Base-by-base conservation (phyloP, 2,888 invertebrate genomes). In the Lomographa bimaculata region DNA sequence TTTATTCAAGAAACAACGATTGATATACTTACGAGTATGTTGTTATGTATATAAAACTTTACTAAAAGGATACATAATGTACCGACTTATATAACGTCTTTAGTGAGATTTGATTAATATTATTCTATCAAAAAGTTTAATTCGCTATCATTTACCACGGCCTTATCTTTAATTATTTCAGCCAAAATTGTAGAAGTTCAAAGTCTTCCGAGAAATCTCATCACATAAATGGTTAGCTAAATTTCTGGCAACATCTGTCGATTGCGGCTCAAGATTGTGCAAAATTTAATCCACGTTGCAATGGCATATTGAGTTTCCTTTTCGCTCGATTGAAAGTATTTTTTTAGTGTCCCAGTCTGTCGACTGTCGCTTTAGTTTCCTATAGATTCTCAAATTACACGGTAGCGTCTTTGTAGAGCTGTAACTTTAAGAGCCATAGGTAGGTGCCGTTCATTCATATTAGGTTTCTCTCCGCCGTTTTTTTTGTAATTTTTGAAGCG, bases 261-360 rank as follows among this genome's bases (percentile, higher is more conserved):
- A 79, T 79, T 67, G 57, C 62, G 66, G 66, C 69, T 74, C 57
- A 60, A 77, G 80, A 82, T 85, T 86, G 80, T 78, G 78, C 81
- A 87, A 86, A 85, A 83, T 82, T 82, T 84, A 83, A 87, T 87
- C 82, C 71, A 57, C 70, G 64, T 71, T 79, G 76, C 84, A 78
- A 65, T 74, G 58, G 67, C 67, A 77, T 89, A 89, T 89, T 83
- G 79, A 73, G 72, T 87, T 87, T 85, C 87, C 75, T 78, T 75
- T 66, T 64, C 80, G 79, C 72, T 83, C 81, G 79, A 83, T 81
- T 78, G 79, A 73, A 74, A 71, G 58, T 72, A 52, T 80, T 84
- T 84, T 79, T 76, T 77, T 73, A 67, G 57, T 76, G 71, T 78
- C 76, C 67, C 77, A 66, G 47, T 23, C 68, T 70, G 81, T 79